Conservation (phyloP, 1,140 invertebrate species). For the Bombus turneri region DNA sequence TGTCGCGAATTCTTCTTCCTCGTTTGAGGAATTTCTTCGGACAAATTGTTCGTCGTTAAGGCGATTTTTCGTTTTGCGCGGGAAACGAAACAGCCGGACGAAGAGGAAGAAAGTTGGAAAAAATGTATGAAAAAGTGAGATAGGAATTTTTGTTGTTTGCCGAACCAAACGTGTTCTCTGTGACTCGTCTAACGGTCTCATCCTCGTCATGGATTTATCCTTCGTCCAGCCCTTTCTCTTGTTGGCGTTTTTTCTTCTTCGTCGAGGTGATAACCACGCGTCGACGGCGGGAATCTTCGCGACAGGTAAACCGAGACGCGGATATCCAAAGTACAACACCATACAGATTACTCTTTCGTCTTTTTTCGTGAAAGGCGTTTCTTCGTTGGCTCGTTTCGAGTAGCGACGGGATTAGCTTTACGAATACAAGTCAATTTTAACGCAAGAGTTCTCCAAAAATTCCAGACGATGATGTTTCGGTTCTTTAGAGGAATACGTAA, state of each 20-base stretch:
- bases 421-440: too few species aligned
- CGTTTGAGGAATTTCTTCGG: conserved; percentile 14
- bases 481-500: too few species aligned
- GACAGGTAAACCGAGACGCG: conserved; percentile 51
- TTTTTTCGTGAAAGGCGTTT: conserved; percentile 30
- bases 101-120: neutral
- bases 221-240: conserved; percentile 2
- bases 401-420: too few species aligned
- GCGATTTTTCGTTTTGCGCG: conserved; percentile 19
- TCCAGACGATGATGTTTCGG: too few species aligned
- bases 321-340: conserved; percentile 40
- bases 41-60: conserved; percentile 67
- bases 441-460: too few species aligned
- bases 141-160: conserved; percentile 63
- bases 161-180: conserved; percentile 13
- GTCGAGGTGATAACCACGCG: conserved; percentile 53
- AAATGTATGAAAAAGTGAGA: conserved; percentile 34
- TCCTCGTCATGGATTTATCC: conserved; percentile 45
- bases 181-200: conserved; percentile 54
- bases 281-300: conserved; percentile 15
- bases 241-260: conserved; percentile 25
- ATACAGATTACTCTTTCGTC: conserved; percentile 38
- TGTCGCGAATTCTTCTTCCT: neutral
- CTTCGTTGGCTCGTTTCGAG: neutral
- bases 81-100: too few species aligned